These are phyloP conservation scores for Scaptomyza reducta DNA, from an alignment of 2,888 invertebrate genomes.

Conservation along the genomic window DNA sequence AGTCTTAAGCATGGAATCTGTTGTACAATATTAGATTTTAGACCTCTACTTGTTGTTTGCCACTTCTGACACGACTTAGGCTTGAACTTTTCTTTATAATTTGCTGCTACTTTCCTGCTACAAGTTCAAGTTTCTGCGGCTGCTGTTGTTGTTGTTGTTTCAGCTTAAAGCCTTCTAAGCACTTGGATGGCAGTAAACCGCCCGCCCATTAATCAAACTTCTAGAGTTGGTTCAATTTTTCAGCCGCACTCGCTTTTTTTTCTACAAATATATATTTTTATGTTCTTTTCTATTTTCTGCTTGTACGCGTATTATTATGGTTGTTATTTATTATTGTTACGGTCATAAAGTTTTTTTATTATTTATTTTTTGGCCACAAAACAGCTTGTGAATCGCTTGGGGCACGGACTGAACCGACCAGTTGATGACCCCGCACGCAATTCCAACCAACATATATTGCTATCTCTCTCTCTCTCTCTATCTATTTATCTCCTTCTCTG, in stretches of 20 bases:
- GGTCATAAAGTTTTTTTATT: conserved; percentile 40
- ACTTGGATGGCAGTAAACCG: conserved; percentile 12
- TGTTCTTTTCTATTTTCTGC: conserved; percentile 27
- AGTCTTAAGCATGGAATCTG: conserved; percentile 26
- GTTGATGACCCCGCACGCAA: conserved; percentile 61
- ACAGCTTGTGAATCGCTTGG: conserved; percentile 12
- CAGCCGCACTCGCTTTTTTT: conserved; percentile 24
- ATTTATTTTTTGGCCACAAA: conserved; percentile 11
- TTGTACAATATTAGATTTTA: conserved; percentile 18
- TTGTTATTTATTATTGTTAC: conserved; percentile 52
- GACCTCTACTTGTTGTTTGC: conserved; percentile 12
- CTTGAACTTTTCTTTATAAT: conserved; percentile 27
- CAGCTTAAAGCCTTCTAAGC: conserved; percentile 26
- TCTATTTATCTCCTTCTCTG: conserved; percentile 4
- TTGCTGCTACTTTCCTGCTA: conserved; percentile 20
- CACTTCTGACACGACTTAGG: conserved; percentile 10
- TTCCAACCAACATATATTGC: conserved; percentile 5
- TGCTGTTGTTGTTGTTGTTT: not conserved
- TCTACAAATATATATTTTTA: conserved; percentile 3
- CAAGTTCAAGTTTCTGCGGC: conserved; percentile 3
- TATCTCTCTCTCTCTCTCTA: not conserved
- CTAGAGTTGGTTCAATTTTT: conserved; percentile 42
- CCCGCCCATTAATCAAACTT: conserved; percentile 56
- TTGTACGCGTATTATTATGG: conserved; percentile 36
- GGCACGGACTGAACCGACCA: conserved; percentile 18